Evolutionary conservation across 30 jellyfish, hydroid and myxozoan species (phyloP).

Genomic region (Pseudorhiza aurosa): DNA sequence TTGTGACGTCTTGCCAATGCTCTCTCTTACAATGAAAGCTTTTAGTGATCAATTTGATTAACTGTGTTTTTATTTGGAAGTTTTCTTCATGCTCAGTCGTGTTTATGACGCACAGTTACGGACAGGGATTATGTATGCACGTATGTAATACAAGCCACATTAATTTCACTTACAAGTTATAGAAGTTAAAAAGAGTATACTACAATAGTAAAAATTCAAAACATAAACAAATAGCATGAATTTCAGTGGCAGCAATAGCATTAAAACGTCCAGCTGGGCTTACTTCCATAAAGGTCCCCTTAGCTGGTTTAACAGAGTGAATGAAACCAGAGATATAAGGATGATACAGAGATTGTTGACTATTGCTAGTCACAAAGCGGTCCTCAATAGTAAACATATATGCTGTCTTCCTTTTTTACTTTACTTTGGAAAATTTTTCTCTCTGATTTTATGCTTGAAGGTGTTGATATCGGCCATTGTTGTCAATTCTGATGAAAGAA

Average conservation of each 20-base stretch:
- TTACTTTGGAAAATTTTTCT: neutral
- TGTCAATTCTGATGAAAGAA: slow-evolving; percentile 26
- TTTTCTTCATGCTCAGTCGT: no score
- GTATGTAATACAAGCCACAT: no score
- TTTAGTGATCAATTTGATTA: no score
- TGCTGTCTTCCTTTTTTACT: neutral
- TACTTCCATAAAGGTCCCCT: slow-evolving; percentile 5
- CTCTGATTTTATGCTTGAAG: neutral
- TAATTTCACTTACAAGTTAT: no score
- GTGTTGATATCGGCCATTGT: neutral
- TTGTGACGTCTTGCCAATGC: no score
- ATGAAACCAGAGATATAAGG: neutral
- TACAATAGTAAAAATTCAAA: no score
- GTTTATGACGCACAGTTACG: no score
- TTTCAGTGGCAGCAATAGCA: slow-evolving; percentile 3
- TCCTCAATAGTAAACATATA: neutral
- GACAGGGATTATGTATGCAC: no score
- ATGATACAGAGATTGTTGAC: neutral
- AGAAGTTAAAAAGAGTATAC: no score
- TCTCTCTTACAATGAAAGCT: no score
- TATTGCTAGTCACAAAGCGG: neutral
- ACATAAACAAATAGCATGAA: no score
- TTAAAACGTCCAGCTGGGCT: slow-evolving; percentile 8
- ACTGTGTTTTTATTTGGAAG: no score
- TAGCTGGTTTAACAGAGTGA: slow-evolving; percentile 9